Evolutionary conservation across 2,888 invertebrate genomes (phyloP).

Genomic region (Polymixis flavicincta): DNA sequence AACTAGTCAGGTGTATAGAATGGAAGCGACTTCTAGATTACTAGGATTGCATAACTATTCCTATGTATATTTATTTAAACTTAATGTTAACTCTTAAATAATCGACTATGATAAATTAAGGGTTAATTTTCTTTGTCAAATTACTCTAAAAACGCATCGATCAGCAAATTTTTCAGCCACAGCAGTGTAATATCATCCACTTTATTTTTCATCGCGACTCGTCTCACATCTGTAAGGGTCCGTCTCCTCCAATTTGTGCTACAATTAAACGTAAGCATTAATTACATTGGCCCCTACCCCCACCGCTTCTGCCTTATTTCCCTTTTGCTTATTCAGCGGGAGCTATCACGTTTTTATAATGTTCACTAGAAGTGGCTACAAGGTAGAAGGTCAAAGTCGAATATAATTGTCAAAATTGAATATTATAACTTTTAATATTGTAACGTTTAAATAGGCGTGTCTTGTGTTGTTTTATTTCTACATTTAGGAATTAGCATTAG

Average conservation of each 20-base stretch:
- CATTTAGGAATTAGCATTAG: too few species aligned
- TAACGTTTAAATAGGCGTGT: neutral
- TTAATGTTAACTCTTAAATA: neutral
- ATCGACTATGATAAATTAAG: neutral
- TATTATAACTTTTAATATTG: neutral
- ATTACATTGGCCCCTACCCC: conserved; percentile 84
- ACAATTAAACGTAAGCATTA: conserved; percentile 90
- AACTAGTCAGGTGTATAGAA: too few species aligned
- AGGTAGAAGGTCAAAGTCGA: neutral
- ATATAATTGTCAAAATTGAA: neutral
- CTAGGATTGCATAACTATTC: too few species aligned
- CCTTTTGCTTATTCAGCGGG: conserved; percentile 88
- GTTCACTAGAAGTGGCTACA: conserved; percentile 70
- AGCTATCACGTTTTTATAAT: conserved; percentile 67
- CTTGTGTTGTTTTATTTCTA: neutral
- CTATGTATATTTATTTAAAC: too few species aligned
- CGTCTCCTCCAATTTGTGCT: conserved; percentile 82
- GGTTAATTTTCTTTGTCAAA: neutral
- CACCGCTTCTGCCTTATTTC: conserved; percentile 84
- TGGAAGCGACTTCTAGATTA: too few species aligned
- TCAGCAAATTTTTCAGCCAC: conserved; percentile 36
- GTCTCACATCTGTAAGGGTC: conserved; percentile 77
- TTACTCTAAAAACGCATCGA: conserved; percentile 1
- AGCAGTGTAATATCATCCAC: conserved; percentile 66
- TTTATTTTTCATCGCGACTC: conserved; percentile 77